Conservation (phyloP, 2,888 invertebrate genomes). For the Spialia ferax region DNA sequence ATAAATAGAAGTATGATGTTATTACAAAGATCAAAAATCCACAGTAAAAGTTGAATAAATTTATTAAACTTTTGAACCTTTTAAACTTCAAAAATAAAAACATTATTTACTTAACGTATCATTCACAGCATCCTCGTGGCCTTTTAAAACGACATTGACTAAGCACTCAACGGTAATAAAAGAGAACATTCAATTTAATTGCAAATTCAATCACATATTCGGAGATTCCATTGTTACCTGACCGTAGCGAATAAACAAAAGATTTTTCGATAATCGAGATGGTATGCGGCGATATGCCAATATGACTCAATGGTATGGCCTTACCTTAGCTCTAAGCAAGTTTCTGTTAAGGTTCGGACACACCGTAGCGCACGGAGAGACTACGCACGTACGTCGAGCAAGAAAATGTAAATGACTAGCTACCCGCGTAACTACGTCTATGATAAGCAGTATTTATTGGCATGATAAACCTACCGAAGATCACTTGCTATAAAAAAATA, state of each 20-base stretch:
- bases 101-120: background rate
- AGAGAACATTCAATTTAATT: slow-evolving; percentile 26
- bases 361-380: too few relatives aligned
- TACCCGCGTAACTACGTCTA: too few relatives aligned
- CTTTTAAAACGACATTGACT: slow-evolving; percentile 25
- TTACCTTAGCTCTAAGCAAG: slow-evolving; percentile 44
- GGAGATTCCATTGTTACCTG: slow-evolving; percentile 18
- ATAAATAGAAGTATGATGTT: too few relatives aligned
- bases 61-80: background rate
- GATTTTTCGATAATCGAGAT: slow-evolving; percentile 48
- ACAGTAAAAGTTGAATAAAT: background rate
- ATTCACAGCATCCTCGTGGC: slow-evolving; percentile 13
- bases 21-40: too few relatives aligned
- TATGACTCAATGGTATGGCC: slow-evolving; percentile 51
- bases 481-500: too few relatives aligned
- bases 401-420: too few relatives aligned
- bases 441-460: too few relatives aligned
- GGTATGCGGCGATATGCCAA: slow-evolving; percentile 52
- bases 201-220: slow-evolving; percentile 29
- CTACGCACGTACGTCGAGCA: too few relatives aligned
- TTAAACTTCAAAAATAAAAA: background rate
- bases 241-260: slow-evolving; percentile 34
- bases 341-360: too few relatives aligned
- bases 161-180: slow-evolving; percentile 9
- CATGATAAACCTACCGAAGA: too few relatives aligned